These are phyloP conservation scores for Podarcis lilfordi DNA, from an alignment of 2,797 vertebrate species.

Conservation along the genomic window DNA sequence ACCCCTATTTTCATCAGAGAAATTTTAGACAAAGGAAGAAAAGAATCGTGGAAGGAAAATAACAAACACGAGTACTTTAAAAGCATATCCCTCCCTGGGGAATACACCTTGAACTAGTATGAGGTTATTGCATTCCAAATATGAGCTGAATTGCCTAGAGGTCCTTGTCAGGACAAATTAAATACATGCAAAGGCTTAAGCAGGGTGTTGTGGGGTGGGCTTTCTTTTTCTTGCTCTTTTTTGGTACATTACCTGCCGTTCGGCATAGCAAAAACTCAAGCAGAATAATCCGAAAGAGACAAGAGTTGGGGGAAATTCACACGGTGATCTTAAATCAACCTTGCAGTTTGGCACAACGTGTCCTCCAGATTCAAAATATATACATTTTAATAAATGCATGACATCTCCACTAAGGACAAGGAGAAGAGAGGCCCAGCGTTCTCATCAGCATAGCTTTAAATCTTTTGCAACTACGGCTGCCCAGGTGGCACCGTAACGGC, in stretches of 20 bases:
- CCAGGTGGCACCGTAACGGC: constrained; percentile 33
- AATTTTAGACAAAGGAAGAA: neutral
- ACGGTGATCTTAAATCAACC: constrained; percentile 48
- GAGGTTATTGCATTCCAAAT: constrained; percentile 49
- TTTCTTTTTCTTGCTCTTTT: neutral
- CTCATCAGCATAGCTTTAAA: constrained; percentile 1
- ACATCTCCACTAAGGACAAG: constrained; percentile 33
- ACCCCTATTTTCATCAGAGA: too few relatives aligned
- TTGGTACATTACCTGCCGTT: constrained; percentile 22
- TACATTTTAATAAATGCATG: constrained; percentile 45
- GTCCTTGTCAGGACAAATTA: constrained; percentile 65
- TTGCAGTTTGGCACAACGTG: constrained; percentile 43
- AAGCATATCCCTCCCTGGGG: constrained; percentile 14
- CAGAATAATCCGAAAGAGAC: constrained; percentile 35
- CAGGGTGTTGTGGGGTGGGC: neutral
- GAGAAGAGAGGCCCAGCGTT: constrained; percentile 6
- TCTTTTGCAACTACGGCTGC: constrained; percentile 42
- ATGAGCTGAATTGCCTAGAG: constrained; percentile 36
- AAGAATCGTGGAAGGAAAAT: neutral
- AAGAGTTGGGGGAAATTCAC: constrained; percentile 43
- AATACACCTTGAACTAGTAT: neutral
- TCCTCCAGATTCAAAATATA: constrained; percentile 23
- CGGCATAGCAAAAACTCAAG: constrained; percentile 50
- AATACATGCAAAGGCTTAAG: constrained; percentile 16
- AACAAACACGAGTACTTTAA: constrained; percentile 2